phyloP scores from a whole-genome alignment of 2,797 vertebrate species.

The Hypotaenidia okinawae region DNA sequence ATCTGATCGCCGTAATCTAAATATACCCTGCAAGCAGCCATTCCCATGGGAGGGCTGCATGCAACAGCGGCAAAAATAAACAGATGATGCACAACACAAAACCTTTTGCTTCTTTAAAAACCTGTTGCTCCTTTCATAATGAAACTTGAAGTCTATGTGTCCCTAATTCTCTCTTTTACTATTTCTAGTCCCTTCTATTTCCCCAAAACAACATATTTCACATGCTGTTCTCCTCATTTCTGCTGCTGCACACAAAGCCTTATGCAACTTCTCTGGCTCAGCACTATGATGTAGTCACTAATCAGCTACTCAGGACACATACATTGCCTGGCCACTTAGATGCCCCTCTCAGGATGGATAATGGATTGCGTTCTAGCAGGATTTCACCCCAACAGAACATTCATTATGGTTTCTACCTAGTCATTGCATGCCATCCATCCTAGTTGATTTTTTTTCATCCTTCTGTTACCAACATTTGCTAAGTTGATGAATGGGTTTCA shows the following conservation, averaged over 20 bases:
- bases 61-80: not conserved
- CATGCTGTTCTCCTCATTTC: not conserved
- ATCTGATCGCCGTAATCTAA: conserved; percentile 35
- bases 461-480: not conserved
- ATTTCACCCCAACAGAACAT: not conserved
- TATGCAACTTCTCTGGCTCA: not conserved
- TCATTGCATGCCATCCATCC: not conserved
- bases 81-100: not conserved
- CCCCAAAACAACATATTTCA: not conserved
- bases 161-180: not conserved
- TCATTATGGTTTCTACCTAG: not conserved
- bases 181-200: not conserved
- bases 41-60: not conserved
- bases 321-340: not conserved
- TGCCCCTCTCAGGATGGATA: not conserved
- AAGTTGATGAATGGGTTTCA: conserved; percentile 32
- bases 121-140: not conserved
- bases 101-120: conserved; percentile 18
- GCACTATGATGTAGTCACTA: not conserved
- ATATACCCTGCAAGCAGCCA: conserved; percentile 8
- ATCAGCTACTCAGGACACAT: not conserved
- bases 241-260: not conserved
- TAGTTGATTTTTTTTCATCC: not conserved
- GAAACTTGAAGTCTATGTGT: not conserved
- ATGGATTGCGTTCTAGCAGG: not conserved